A percentile compares a stretch with the other conserved stretches of the same genome.
These are phyloP conservation scores for Leptinotarsa tumamoca DNA, from an alignment of 2,888 invertebrate species.

Conservation along the genomic window DNA sequence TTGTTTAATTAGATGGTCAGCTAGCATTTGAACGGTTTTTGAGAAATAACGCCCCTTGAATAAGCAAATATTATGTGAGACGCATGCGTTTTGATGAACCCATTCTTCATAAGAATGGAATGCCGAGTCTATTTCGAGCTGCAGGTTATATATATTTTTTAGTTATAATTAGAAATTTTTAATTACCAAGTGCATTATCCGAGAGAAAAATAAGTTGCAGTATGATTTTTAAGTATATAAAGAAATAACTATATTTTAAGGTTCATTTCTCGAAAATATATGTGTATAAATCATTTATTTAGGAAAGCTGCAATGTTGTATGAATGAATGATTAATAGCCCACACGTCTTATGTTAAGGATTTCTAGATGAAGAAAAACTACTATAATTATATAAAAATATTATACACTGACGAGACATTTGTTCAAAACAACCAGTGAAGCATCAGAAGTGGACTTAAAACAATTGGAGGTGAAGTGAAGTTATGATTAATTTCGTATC, in stretches of 20 bases:
- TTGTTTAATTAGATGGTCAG: neutral
- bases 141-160: conserved; percentile 57
- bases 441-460: conserved; percentile 60
- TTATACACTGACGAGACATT: conserved; percentile 58
- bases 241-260: conserved; percentile 53
- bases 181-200: conserved; percentile 64
- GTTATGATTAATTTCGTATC: conserved; percentile 60
- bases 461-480: conserved; percentile 63
- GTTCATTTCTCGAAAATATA: conserved; percentile 45
- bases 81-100: neutral
- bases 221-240: conserved; percentile 53
- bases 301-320: conserved; percentile 61
- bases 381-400: conserved; percentile 58
- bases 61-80: neutral
- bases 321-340: conserved; percentile 61
- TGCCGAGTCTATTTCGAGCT: neutral
- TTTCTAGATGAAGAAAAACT: conserved; percentile 58
- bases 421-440: conserved; percentile 58
- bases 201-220: conserved; percentile 53
- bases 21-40: neutral
- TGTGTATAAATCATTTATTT: conserved; percentile 57
- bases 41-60: neutral
- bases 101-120: conserved; percentile 15
- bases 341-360: conserved; percentile 64
- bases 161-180: conserved; percentile 60